Evolutionary conservation across 2,797 vertebrate species (phyloP).

Genomic region (Sebastes iracundus): DNA sequence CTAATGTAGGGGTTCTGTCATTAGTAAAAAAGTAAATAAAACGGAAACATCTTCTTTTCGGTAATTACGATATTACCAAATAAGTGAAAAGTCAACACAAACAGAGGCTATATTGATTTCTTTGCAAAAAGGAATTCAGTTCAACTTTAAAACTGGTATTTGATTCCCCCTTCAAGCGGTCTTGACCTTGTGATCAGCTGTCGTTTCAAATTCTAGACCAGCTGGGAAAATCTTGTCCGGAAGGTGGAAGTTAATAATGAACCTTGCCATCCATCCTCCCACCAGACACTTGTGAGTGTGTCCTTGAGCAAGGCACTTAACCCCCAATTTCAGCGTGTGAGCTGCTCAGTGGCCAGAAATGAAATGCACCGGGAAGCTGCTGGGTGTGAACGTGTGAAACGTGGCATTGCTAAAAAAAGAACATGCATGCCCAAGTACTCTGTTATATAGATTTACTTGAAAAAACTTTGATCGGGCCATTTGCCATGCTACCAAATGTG

Average conservation of each 20-base stretch:
- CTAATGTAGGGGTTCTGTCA: neutral
- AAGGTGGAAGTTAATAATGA: slow-evolving; percentile 19
- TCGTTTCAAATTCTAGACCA: neutral
- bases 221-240: slow-evolving; percentile 1
- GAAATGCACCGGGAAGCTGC: slow-evolving; percentile 13
- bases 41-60: neutral
- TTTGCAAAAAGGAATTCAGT: neutral
- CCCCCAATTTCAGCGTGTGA: neutral
- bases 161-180: neutral
- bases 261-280: neutral
- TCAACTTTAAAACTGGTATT: neutral
- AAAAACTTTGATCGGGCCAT: slow-evolving; percentile 44
- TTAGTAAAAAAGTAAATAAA: neutral
- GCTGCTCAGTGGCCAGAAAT: slow-evolving; percentile 6
- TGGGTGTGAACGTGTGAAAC: slow-evolving; percentile 9
- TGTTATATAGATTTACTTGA: slow-evolving; percentile 13
- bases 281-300: slow-evolving; percentile 11
- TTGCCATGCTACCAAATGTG: slow-evolving; percentile 42
- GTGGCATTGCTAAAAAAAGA: neutral
- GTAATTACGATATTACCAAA: neutral
- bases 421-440: neutral
- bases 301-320: slow-evolving; percentile 27
- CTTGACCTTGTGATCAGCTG: neutral
- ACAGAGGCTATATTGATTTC: neutral
- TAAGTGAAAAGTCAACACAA: neutral